Conservation (phyloP, 2,113 vertebrate genomes). For the Brachypteracias leptosomus region DNA sequence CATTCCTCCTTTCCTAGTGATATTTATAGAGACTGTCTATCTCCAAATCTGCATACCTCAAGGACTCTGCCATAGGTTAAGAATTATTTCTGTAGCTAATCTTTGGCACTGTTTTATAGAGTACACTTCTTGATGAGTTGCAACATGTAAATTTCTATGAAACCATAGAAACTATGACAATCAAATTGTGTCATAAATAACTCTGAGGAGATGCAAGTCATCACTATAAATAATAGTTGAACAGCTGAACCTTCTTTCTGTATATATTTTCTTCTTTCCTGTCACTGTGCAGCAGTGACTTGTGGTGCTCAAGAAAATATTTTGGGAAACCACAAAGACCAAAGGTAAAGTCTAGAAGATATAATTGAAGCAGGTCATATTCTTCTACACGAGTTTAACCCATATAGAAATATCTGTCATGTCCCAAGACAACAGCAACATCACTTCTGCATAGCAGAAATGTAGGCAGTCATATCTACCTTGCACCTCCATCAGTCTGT, state of each 20-base stretch:
- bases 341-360: background rate
- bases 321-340: background rate
- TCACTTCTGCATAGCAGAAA: background rate
- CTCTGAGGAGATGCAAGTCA: background rate
- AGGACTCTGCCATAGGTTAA: background rate
- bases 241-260: background rate
- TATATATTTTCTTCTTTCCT: background rate
- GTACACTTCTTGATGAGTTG: background rate
- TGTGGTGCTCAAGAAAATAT: background rate
- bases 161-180: slow-evolving; percentile 42
- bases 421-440: background rate
- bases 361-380: background rate
- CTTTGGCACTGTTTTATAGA: background rate
- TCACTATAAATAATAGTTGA: background rate
- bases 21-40: background rate
- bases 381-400: background rate
- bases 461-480: background rate
- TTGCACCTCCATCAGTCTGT: background rate
- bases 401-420: background rate
- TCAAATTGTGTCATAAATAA: slow-evolving; percentile 19
- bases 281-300: background rate
- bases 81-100: background rate
- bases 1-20: background rate
- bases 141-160: background rate
- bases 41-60: background rate